A percentile compares a stretch with the other conserved stretches of the same genome.
Evolutionary conservation across 2,888 invertebrate genomes (phyloP).

Genomic region (Terebella lapidaria): DNA sequence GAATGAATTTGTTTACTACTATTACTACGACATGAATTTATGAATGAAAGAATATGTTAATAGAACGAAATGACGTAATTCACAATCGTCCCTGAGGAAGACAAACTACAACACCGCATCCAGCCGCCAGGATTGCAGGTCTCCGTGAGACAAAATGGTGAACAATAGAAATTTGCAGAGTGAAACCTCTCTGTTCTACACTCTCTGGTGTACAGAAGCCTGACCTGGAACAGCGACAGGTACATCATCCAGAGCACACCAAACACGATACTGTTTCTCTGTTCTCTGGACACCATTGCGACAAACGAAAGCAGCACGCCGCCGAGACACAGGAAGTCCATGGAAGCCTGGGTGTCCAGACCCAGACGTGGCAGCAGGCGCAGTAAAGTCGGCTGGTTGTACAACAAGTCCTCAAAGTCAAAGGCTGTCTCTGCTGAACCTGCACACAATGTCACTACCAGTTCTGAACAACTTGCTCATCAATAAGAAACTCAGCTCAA

Average conservation of each 20-base stretch:
- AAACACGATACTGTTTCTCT: constrained; percentile 59
- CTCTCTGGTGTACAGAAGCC: no score
- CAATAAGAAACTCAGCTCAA: neutral
- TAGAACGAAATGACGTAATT: no score
- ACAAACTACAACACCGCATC: no score
- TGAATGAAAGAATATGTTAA: no score
- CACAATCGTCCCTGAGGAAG: no score
- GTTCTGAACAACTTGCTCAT: neutral
- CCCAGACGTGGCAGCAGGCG: constrained; percentile 66
- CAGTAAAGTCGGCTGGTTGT: constrained; percentile 63
- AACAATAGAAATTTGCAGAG: no score
- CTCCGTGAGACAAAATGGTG: no score
- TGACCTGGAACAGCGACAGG: constrained; percentile 67
- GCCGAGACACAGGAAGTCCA: constrained; percentile 65
- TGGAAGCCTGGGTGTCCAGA: constrained; percentile 63
- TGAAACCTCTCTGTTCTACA: no score
- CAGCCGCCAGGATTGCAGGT: no score
- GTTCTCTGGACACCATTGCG: constrained; percentile 56
- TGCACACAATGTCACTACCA: no score
- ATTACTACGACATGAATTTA: no score
- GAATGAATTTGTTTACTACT: no score
- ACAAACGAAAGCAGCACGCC: constrained; percentile 66
- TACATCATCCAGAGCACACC: constrained; percentile 66
- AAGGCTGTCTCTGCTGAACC: constrained; percentile 1
- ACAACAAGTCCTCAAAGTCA: constrained; percentile 32